Evolutionary conservation across 2,888 invertebrate species (phyloP), one percentile per base, ranked within the genome.

Genomic region (Colletes collaris): DNA sequence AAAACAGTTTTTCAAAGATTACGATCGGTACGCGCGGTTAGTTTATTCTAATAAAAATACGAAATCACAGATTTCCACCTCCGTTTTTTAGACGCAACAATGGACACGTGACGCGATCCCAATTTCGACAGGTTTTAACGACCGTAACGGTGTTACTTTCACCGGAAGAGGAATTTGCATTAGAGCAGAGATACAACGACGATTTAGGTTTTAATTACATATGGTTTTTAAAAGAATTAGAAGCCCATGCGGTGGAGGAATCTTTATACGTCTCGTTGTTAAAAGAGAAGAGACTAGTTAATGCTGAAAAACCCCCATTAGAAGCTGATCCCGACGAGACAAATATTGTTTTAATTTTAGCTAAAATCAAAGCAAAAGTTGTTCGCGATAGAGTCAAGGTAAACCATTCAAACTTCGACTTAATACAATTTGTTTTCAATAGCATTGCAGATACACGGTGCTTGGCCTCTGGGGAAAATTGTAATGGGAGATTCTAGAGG

Each of bases 191-290:
- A 82, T 97, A 96, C 93, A 95, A 95, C 79, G 96, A 97, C 91
- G 96, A 96, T 90, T 92, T 95, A 89, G 97, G 97, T 35, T 97
- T 97, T 92, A 95, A 95, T 93, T 97, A 97, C 90, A 94, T 94
- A 79, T 94, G 94, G 86, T 95, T 97, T 85, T 93, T 97, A 68
- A 94, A 95, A 73, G 96, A 97, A 93, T 95, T 95, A 19, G 94
- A 94, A 83, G 92, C 94, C 0, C 90, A 89, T 67, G 88, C 91
- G 4, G 85, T 92, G 46, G 93, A 93, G 71, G 89, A 91, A 77
- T 93, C 94, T 7, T 79, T 94, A 91, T 94, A 93, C 69, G 76
- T 89, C 53, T 89, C 90, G 8, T 92, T 93, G 79, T 77, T 93
- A 19, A 88, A 92, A 16, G 91, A 93, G 49, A 93, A 92, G 89